Percentiles rank a stretch among this genome's conserved stretches.
Conservation (phyloP, 2,797 vertebrate genomes). For the Oreochromis grahami region DNA sequence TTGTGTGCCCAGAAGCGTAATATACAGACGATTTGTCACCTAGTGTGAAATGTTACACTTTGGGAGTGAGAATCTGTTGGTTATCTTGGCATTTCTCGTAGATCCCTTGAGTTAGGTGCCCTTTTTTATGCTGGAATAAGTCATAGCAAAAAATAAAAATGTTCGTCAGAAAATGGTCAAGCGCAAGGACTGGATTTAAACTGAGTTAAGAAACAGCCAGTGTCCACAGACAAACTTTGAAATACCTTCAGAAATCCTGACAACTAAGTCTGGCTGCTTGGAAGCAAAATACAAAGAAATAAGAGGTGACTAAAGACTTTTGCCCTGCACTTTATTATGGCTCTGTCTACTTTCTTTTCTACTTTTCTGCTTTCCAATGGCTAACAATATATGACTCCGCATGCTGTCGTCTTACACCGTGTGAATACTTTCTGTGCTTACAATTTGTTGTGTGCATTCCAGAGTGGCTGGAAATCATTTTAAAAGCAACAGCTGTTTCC, state of each 20-base stretch:
- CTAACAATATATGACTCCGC: not conserved
- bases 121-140: not conserved
- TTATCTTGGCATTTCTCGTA: not conserved
- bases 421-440: not conserved
- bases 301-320: not conserved
- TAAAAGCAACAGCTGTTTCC: not conserved
- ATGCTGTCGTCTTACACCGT: not conserved
- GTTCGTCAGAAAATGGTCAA: no score
- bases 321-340: not conserved
- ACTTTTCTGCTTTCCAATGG: not conserved
- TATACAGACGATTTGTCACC: not conserved
- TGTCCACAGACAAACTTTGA: not conserved
- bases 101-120: not conserved
- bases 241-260: not conserved
- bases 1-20: not conserved
- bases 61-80: not conserved
- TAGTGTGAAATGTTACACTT: not conserved
- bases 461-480: not conserved
- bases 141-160: not conserved
- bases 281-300: not conserved
- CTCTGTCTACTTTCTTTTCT: not conserved
- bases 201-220: not conserved
- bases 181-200: not conserved
- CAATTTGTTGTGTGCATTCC: not conserved
- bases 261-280: not conserved